These are phyloP conservation scores for Carposina sasakii DNA, from an alignment of 1,140 invertebrate genomes.

Conservation along the genomic window DNA sequence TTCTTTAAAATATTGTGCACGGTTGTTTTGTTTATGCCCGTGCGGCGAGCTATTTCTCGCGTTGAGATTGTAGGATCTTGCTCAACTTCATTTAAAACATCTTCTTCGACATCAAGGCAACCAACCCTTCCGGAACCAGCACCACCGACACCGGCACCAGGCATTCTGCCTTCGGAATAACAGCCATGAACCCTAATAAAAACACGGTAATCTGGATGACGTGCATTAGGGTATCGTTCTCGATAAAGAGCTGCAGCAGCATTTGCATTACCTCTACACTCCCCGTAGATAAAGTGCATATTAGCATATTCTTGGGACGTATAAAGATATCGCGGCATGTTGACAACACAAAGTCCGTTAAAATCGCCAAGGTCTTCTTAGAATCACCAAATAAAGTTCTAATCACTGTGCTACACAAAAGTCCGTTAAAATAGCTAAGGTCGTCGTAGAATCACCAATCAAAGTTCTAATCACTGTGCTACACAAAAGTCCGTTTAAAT, in stretches of 20 bases:
- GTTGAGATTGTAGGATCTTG: background rate
- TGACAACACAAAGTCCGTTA: too few species aligned
- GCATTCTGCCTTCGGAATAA: background rate
- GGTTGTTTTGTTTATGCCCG: constrained; percentile 1
- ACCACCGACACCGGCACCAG: background rate
- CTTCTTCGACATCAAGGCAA: too few species aligned
- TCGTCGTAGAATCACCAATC: too few species aligned
- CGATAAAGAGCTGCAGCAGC: background rate
- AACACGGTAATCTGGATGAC: background rate
- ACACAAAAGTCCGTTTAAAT: too few species aligned
- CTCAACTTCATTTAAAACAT: background rate
- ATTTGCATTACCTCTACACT: background rate
- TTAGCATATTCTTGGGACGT: constrained; percentile 8
- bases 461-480: too few species aligned
- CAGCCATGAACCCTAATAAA: background rate
- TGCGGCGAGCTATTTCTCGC: background rate
- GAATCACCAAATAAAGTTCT: too few species aligned
- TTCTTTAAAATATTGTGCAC: constrained; percentile 1
- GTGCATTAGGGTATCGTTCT: background rate
- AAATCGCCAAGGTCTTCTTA: too few species aligned
- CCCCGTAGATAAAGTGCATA: constrained; percentile 4
- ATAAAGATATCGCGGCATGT: too few species aligned
- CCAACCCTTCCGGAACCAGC: background rate
- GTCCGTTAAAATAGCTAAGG: too few species aligned
- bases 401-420: too few species aligned